Evolutionary conservation across 2,797 vertebrate genomes (phyloP).

Genomic region (Sebastes paucispinis): DNA sequence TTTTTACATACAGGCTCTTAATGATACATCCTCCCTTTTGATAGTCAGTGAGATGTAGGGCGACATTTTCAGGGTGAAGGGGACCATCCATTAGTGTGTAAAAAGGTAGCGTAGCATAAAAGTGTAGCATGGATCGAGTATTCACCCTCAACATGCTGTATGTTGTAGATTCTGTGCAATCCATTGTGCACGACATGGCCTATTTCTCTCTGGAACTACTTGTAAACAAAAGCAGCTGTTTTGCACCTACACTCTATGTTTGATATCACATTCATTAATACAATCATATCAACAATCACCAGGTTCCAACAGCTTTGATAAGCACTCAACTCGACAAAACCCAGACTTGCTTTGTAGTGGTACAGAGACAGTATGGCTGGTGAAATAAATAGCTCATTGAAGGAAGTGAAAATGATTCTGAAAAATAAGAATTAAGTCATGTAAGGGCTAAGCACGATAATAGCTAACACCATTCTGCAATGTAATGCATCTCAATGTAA

Average conservation of each 20-base stretch:
- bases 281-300: neutral
- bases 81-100: neutral
- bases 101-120: neutral
- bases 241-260: neutral
- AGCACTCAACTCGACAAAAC: conserved; percentile 7
- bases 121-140: neutral
- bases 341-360: neutral
- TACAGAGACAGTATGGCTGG: neutral
- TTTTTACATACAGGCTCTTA: neutral
- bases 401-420: neutral
- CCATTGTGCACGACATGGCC: neutral
- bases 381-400: conserved; percentile 4
- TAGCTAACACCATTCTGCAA: neutral
- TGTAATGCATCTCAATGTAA: neutral
- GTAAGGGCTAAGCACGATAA: neutral
- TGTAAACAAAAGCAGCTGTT: conserved; percentile 1
- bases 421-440: neutral
- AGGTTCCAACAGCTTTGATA: conserved; percentile 18
- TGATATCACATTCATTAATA: conserved; percentile 4
- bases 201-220: neutral
- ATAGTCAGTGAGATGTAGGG: neutral
- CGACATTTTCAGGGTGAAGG: neutral
- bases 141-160: neutral
- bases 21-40: neutral
- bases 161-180: neutral